Conservation (phyloP, 2,888 invertebrate species). For the Gryllus longicercus region DNA sequence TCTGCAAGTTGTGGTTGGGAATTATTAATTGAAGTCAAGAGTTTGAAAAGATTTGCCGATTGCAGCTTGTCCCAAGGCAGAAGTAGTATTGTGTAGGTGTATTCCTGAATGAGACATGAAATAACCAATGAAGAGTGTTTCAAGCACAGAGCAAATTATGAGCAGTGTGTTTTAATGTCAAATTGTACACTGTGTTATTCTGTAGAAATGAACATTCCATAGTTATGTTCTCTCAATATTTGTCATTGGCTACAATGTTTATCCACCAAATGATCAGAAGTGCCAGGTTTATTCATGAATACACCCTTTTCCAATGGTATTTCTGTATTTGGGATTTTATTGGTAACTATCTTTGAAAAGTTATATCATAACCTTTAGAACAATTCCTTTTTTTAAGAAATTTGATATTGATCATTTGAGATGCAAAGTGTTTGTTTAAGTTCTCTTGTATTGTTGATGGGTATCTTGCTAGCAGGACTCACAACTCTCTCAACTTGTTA, state of each 20-base stretch:
- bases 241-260: neutral
- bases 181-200: neutral
- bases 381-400: conserved; percentile 4
- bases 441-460: neutral
- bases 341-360: neutral
- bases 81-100: conserved; percentile 3
- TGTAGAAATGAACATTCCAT: neutral
- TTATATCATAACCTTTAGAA: conserved; percentile 7
- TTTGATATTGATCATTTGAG: conserved; percentile 1
- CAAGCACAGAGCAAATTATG: neutral
- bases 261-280: neutral
- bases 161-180: neutral
- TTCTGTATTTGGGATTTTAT: neutral
- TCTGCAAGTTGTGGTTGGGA: neutral
- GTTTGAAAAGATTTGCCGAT: conserved; percentile 7
- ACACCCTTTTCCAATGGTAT: neutral
- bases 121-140: neutral
- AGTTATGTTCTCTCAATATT: neutral
- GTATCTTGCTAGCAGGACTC: neutral
- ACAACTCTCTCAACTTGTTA: conserved; percentile 1
- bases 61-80: conserved; percentile 1
- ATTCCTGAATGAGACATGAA: neutral
- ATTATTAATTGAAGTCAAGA: neutral
- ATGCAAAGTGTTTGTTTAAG: neutral
- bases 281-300: neutral